Evolutionary conservation across 2,888 invertebrate genomes (phyloP).

Genomic region (Drosophila putrida): DNA sequence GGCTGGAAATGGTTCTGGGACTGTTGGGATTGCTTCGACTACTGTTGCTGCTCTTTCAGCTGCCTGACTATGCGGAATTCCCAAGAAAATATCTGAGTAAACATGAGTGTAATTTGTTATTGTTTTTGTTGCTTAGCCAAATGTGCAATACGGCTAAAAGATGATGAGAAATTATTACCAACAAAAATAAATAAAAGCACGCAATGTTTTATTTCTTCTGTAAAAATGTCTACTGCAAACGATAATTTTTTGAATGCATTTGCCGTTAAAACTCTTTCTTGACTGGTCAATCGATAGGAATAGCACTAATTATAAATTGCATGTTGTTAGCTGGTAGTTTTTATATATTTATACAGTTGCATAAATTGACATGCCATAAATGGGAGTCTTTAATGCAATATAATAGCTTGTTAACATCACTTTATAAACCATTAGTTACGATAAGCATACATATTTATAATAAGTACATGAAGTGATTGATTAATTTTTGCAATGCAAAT

Average conservation of each 20-base stretch:
- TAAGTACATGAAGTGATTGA: not conserved
- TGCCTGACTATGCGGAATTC: slow-evolving; percentile 55
- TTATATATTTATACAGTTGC: slow-evolving; percentile 1
- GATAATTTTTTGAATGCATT: slow-evolving; percentile 8
- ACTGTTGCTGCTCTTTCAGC: slow-evolving; percentile 18
- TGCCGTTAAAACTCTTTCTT: slow-evolving; percentile 35
- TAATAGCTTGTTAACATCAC: slow-evolving; percentile 44
- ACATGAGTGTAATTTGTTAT: slow-evolving; percentile 39
- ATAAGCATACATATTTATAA: slow-evolving; percentile 2
- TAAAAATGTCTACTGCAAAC: slow-evolving; percentile 6
- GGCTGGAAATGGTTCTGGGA: slow-evolving; percentile 3
- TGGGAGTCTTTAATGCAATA: slow-evolving; percentile 29
- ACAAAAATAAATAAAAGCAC: slow-evolving; percentile 12
- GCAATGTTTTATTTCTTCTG: not conserved
- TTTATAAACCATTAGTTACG: slow-evolving; percentile 7
- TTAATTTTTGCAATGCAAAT: not conserved
- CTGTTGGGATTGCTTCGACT: not conserved
- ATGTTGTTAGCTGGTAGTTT: slow-evolving; percentile 4
- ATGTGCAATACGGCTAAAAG: slow-evolving; percentile 24
- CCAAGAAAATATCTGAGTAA: slow-evolving; percentile 67
- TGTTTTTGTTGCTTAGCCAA: slow-evolving; percentile 15
- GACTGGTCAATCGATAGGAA: slow-evolving; percentile 30
- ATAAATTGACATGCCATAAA: slow-evolving; percentile 11
- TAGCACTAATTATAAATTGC: slow-evolving; percentile 32
- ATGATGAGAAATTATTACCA: slow-evolving; percentile 42